Evolutionary conservation across 2,797 vertebrate genomes (phyloP), one percentile per base, ranked within the genome.

Genomic region (Cuculus canorus): DNA sequence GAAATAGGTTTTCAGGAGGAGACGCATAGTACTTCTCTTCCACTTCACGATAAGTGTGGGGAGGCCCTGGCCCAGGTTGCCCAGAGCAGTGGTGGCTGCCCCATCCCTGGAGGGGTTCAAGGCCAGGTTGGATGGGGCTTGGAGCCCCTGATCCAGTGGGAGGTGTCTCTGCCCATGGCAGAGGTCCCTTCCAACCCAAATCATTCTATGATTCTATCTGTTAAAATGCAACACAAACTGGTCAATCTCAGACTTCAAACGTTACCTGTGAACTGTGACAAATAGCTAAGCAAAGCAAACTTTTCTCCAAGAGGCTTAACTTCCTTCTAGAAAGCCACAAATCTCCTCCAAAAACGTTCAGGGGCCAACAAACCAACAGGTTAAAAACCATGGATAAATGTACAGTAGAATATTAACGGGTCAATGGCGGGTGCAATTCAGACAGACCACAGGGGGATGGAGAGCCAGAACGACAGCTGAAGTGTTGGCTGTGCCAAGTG

Each of bases 391-490:
- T 0, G 3, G 59, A 81, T 32, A 79, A 82, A 48, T 28, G 16
- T 22, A 41, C 47, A 57, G 78, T 71, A 78, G 76, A 91, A 87
- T 33, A 54, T 21, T 78, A 91, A 56, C 14, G 50, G 69, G 76
- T 83, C 83, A 89, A 33, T 3, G 50, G 71, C 60, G 73, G 61
- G 81, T 76, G 72, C 59, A 69, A 71, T 47, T 71, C 86, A 87
- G 87, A 89, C 79, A 69, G 65, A 57, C 52, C 88, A 90, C 80
- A 72, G 86, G 54, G 71, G 83, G 77, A 73, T 1, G 73, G 90
- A 84, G 66, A 79, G 83, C 54, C 83, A 82, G 90, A 68, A 87
- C 18, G 33, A 80, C 93, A 92, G 90, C 28, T 87, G 92, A 93
- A 86, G 73, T 30, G 71, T 16, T 71, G 81, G 75, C 64, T 80